Evolutionary conservation across 1,140 invertebrate genomes (phyloP).

Genomic region (Sesamia nonagrioides): DNA sequence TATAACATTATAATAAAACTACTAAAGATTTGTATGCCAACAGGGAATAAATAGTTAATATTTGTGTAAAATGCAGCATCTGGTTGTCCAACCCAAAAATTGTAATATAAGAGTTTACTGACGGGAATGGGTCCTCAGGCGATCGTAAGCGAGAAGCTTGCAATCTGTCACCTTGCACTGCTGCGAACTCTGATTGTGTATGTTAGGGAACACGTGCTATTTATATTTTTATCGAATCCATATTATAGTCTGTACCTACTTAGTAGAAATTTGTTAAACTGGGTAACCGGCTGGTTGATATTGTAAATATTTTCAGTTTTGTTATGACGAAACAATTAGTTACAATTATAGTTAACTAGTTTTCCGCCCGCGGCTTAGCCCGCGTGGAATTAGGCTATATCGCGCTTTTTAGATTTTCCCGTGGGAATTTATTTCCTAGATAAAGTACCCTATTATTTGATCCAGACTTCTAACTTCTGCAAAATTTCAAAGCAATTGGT

Average conservation of each 20-base stretch:
- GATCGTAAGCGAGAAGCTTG: slow-evolving; percentile 33
- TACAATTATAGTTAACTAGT: neutral
- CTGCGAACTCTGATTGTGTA: slow-evolving; percentile 17
- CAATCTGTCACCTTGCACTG: slow-evolving; percentile 32
- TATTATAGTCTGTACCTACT: neutral
- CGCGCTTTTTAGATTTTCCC: too few relatives aligned
- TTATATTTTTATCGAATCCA: slow-evolving; percentile 25
- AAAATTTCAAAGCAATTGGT: too few relatives aligned
- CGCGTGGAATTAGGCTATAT: too few relatives aligned
- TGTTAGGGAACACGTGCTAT: slow-evolving; percentile 18
- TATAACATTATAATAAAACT: neutral
- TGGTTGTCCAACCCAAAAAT: slow-evolving; percentile 38
- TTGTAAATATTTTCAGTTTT: too few relatives aligned
- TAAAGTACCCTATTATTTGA: too few relatives aligned
- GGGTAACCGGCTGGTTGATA: too few relatives aligned
- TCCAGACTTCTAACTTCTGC: too few relatives aligned
- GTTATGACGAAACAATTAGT: too few relatives aligned
- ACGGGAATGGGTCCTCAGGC: slow-evolving; percentile 32
- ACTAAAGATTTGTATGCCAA: neutral
- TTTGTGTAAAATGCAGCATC: slow-evolving; percentile 18
- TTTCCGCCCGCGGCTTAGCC: too few relatives aligned
- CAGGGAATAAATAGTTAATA: slow-evolving; percentile 29
- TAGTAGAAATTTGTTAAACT: neutral
- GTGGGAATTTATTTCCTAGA: too few relatives aligned
- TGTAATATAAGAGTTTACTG: slow-evolving; percentile 40